Evolutionary conservation across 2,888 invertebrate genomes (phyloP).

Genomic region (Shargacucullia verbasci): DNA sequence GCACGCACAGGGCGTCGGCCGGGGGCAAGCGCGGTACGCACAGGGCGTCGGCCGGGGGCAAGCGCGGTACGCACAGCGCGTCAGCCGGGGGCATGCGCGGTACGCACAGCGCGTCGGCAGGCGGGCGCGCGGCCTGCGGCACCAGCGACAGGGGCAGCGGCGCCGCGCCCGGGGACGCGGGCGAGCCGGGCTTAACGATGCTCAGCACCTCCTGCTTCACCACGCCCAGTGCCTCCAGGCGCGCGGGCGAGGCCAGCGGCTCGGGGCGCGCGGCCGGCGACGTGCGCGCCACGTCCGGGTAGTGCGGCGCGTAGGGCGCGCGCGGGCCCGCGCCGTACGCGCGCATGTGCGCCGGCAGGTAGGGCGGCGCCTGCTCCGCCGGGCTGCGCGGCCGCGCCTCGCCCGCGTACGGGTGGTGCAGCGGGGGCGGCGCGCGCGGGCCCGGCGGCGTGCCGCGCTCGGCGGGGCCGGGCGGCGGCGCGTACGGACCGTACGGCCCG

Average conservation of each 20-base stretch:
- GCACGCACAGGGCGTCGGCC: slow-evolving; percentile 59
- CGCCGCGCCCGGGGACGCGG: slow-evolving; percentile 62
- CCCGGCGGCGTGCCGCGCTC: slow-evolving; percentile 33
- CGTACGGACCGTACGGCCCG: slow-evolving; percentile 83
- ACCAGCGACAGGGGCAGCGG: slow-evolving; percentile 2
- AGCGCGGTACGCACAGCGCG: slow-evolving; percentile 2
- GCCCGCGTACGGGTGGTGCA: slow-evolving; percentile 41
- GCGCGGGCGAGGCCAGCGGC: slow-evolving; percentile 18
- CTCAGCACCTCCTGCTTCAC: slow-evolving; percentile 34
- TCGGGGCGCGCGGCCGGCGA: slow-evolving; percentile 28
- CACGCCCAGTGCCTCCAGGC: slow-evolving; percentile 38
- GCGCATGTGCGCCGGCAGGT: slow-evolving; percentile 51
- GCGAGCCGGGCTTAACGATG: slow-evolving; percentile 31
- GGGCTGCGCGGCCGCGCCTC: slow-evolving; percentile 57
- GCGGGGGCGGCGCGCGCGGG: slow-evolving; percentile 47
- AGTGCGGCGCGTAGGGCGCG: slow-evolving; percentile 40
- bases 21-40: slow-evolving; percentile 33
- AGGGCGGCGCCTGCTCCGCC: slow-evolving; percentile 39
- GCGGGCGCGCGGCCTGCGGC: slow-evolving; percentile 21
- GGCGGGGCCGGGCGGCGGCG: slow-evolving; percentile 61
- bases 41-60: slow-evolving; percentile 7
- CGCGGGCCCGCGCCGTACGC: slow-evolving; percentile 73
- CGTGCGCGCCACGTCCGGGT: slow-evolving; percentile 39
- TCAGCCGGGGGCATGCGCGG: slow-evolving; percentile 2
- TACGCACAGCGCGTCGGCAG: slow-evolving; percentile 17